Evolutionary conservation across 53 echinoderm and acorn worm genomes (phyloP).

Genomic region (Crossaster papposus): DNA sequence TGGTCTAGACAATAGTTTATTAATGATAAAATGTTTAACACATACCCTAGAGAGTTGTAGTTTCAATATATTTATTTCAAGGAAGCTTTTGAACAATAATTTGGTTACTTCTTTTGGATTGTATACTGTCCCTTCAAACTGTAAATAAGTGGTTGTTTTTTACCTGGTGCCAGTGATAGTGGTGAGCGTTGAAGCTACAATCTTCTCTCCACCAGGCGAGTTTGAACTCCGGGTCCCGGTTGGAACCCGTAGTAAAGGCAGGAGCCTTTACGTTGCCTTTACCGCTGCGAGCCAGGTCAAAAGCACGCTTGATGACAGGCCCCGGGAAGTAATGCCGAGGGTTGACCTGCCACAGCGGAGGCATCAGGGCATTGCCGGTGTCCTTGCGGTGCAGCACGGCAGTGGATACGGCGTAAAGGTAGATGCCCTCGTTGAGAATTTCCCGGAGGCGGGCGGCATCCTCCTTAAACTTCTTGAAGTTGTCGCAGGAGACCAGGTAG

Average conservation of each 20-base stretch:
- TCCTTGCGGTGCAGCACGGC: slow-evolving; percentile 61
- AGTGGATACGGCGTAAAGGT: slow-evolving; percentile 61
- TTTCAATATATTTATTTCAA: no score
- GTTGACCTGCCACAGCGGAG: slow-evolving; percentile 57
- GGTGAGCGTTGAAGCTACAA: slow-evolving; percentile 57
- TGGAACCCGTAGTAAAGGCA: slow-evolving; percentile 41
- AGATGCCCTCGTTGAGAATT: slow-evolving; percentile 68
- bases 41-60: no score
- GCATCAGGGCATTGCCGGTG: slow-evolving; percentile 15
- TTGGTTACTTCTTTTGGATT: background rate
- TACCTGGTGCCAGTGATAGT: slow-evolving; percentile 72
- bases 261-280: background rate
- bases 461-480: slow-evolving; percentile 41
- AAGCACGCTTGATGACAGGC: slow-evolving; percentile 26
- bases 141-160: background rate
- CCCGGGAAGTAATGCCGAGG: slow-evolving; percentile 48
- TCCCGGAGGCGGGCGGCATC: background rate
- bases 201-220: slow-evolving; percentile 72
- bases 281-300: background rate
- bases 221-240: slow-evolving; percentile 67
- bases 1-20: no score
- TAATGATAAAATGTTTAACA: no score
- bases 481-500: slow-evolving; percentile 56
- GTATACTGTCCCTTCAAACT: background rate
- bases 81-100: background rate